A percentile compares a stretch with the other conserved stretches of the same genome.
These are phyloP conservation scores for Asarcornis scutulata DNA, from an alignment of 2,113 vertebrate genomes.

Conservation along the genomic window DNA sequence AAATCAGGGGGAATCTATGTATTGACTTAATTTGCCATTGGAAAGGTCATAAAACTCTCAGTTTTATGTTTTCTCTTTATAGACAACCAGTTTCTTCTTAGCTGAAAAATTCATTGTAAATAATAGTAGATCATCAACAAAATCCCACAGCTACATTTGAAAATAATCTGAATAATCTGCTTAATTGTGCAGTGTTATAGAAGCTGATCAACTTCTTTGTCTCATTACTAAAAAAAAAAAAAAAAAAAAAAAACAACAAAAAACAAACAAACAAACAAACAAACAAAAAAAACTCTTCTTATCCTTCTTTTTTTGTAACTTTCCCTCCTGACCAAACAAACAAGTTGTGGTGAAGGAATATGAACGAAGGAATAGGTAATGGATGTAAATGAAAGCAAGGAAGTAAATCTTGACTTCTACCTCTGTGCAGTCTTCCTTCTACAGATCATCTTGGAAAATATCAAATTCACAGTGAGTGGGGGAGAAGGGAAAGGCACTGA, in stretches of 20 bases:
- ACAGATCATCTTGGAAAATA: neutral
- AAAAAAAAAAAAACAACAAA: too few species aligned
- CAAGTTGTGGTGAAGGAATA: neutral
- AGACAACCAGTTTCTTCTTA: neutral
- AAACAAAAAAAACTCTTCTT: rapidly evolving
- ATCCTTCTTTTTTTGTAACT: neutral
- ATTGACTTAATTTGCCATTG: neutral
- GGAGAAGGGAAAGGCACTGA: neutral
- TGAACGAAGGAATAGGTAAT: neutral
- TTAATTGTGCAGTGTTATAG: neutral
- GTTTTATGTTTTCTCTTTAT: neutral
- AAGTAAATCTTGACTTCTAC: neutral
- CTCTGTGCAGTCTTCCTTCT: neutral
- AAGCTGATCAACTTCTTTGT: neutral
- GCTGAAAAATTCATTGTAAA: neutral
- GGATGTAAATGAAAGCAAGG: neutral
- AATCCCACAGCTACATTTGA: neutral
- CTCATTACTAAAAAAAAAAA: neutral
- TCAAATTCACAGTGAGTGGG: neutral
- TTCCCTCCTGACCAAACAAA: neutral
- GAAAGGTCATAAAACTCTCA: neutral
- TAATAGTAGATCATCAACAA: neutral
- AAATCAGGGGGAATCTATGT: neutral
- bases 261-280: neutral
- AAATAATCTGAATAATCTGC: neutral